A percentile compares a stretch with the other conserved stretches of the same genome.
Evolutionary conservation across 2,888 invertebrate genomes (phyloP).

Genomic region (Chaitophorus viminalis): DNA sequence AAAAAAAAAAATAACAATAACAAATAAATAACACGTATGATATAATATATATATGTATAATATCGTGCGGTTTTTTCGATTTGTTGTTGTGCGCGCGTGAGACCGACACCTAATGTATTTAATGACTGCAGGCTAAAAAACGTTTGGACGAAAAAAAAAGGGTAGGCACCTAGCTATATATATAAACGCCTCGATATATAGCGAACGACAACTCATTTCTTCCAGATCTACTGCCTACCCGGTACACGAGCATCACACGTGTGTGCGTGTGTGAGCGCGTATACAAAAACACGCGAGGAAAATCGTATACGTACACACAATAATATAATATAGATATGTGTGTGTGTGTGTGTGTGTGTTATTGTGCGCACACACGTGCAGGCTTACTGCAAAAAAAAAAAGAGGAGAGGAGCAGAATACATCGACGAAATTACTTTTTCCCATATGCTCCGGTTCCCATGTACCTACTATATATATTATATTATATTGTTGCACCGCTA

Average conservation of each 20-base stretch:
- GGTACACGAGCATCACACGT: not conserved
- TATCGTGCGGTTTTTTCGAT: conserved; percentile 37
- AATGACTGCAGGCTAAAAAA: conserved; percentile 42
- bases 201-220: conserved; percentile 33
- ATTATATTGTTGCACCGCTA: too few relatives aligned
- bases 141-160: not conserved
- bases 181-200: too few relatives aligned
- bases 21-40: not conserved
- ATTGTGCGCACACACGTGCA: too few relatives aligned
- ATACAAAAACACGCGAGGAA: conserved; percentile 1
- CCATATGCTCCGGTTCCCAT: conserved; percentile 55
- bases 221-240: not conserved
- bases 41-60: not conserved
- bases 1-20: not conserved
- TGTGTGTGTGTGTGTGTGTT: too few relatives aligned
- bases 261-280: not conserved
- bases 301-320: too few relatives aligned
- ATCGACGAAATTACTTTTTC: conserved; percentile 59
- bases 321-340: too few relatives aligned
- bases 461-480: too few relatives aligned
- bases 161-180: too few relatives aligned
- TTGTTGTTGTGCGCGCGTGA: conserved; percentile 46
- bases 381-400: too few relatives aligned
- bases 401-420: too few relatives aligned
- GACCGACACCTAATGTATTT: conserved; percentile 39